These are phyloP conservation scores for Simalia tracyae DNA, from an alignment of 2,797 vertebrate species.

Conservation along the genomic window DNA sequence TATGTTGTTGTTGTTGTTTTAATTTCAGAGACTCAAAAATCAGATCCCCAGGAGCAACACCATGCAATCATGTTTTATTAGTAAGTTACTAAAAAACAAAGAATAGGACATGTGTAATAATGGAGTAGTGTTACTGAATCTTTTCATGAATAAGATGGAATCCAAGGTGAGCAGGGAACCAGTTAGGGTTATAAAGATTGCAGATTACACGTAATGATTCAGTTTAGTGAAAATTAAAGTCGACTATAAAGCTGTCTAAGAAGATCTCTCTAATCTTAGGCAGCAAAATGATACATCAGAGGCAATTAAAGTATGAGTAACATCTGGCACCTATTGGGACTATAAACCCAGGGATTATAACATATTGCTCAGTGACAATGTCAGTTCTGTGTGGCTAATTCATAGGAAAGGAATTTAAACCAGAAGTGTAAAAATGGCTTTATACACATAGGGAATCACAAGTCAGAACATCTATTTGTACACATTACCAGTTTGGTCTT, in stretches of 20 bases:
- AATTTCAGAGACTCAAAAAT: background rate
- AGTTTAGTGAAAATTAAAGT: background rate
- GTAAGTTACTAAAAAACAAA: background rate
- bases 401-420: background rate
- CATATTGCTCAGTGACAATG: background rate
- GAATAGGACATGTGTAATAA: background rate
- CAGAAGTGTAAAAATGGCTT: background rate
- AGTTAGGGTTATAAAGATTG: background rate
- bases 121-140: background rate
- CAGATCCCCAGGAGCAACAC: background rate
- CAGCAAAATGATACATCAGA: background rate
- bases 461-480: background rate
- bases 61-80: background rate
- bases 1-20: background rate
- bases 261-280: background rate
- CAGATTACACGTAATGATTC: background rate
- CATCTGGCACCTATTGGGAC: background rate
- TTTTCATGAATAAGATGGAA: background rate
- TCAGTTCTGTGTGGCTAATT: background rate
- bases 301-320: background rate
- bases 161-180: background rate
- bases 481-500: background rate
- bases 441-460: background rate
- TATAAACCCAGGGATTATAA: background rate
- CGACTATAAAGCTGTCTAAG: background rate